These are phyloP conservation scores for Sericinus montela DNA, from an alignment of 2,888 invertebrate species.

Conservation along the genomic window DNA sequence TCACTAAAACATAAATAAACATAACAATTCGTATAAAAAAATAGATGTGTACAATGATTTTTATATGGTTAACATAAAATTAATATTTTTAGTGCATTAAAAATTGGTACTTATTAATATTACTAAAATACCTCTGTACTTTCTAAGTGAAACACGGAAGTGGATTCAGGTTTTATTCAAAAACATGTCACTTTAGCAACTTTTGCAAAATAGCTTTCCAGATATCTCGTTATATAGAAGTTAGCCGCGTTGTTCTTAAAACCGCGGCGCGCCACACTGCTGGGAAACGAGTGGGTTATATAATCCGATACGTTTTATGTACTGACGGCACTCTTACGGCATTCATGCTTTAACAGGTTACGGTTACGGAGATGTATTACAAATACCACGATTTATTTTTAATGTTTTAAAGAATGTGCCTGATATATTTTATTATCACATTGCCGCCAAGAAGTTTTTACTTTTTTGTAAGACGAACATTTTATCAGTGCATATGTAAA, in stretches of 20 bases:
- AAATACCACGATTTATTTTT: neutral
- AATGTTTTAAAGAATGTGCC: neutral
- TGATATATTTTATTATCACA: too few species aligned
- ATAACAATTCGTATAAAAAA: too few species aligned
- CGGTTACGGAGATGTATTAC: slow-evolving; percentile 7
- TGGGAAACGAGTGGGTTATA: slow-evolving; percentile 11
- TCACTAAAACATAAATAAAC: too few species aligned
- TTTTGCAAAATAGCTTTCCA: slow-evolving; percentile 18
- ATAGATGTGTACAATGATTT: neutral
- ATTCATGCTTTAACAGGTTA: slow-evolving; percentile 12
- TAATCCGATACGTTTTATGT: slow-evolving; percentile 9
- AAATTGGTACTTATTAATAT: too few species aligned
- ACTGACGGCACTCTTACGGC: slow-evolving; percentile 13
- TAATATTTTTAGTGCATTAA: too few species aligned
- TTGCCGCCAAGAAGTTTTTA: too few species aligned
- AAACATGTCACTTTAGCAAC: slow-evolving; percentile 13
- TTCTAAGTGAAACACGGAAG: slow-evolving; percentile 12
- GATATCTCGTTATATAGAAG: slow-evolving; percentile 16
- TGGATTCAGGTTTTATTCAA: slow-evolving; percentile 7
- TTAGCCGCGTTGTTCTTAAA: slow-evolving; percentile 10
- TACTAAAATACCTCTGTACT: slow-evolving; percentile 1
- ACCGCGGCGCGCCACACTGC: neutral
- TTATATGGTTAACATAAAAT: too few species aligned
- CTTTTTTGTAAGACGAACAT: too few species aligned
- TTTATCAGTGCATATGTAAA: too few species aligned